Conservation (phyloP, 2,113 vertebrate genomes). For the Rhagologus leucostigma region DNA sequence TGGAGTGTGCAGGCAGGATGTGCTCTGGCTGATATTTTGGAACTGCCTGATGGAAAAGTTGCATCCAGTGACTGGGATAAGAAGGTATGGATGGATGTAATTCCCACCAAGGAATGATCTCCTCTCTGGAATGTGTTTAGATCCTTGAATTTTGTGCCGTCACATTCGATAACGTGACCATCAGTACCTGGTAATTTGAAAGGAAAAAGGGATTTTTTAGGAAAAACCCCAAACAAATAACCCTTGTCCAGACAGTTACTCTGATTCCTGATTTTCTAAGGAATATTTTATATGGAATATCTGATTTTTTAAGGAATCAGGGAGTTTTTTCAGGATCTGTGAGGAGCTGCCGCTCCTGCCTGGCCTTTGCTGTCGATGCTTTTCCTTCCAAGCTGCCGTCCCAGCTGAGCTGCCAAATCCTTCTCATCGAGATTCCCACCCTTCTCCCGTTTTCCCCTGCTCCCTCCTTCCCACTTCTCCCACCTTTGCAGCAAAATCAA, state of each 20-base stretch:
- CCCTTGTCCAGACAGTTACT: not conserved
- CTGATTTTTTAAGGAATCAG: not conserved
- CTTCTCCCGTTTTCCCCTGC: not conserved
- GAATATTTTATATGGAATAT: not conserved
- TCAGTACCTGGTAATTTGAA: not conserved
- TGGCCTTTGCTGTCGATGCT: not conserved
- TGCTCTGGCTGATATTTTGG: not conserved
- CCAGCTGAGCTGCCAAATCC: not conserved
- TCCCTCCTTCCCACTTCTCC: not conserved
- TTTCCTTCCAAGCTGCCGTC: not conserved
- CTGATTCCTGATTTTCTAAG: not conserved
- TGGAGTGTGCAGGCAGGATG: fast-evolving
- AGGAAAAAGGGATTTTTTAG: fast-evolving
- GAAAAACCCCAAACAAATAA: not conserved
- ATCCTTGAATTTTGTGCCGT: not conserved
- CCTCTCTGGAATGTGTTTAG: not conserved
- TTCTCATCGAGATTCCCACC: not conserved
- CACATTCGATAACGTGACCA: fast-evolving
- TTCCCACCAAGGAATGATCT: not conserved
- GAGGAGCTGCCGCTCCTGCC: not conserved
- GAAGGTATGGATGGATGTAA: not conserved
- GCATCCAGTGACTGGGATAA: too few species aligned
- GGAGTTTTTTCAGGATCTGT: not conserved
- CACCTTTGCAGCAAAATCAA: not conserved
- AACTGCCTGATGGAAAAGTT: not conserved